Evolutionary conservation across 2,888 invertebrate genomes (phyloP).

Genomic region (Dicyrtoma fusca): DNA sequence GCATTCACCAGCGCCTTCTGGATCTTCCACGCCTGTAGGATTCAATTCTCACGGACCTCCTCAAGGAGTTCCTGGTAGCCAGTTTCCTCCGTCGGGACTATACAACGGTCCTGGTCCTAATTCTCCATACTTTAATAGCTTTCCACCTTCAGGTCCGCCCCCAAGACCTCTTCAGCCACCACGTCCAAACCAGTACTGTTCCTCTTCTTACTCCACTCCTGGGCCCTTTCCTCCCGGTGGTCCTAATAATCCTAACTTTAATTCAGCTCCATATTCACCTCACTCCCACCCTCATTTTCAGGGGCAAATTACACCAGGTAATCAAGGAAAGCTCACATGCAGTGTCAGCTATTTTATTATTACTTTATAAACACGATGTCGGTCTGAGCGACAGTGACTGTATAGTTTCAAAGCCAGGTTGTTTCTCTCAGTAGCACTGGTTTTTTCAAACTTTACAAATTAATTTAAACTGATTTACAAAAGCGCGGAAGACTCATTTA

Average conservation of each 20-base stretch:
- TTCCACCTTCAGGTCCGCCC: conserved; percentile 52
- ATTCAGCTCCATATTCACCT: conserved; percentile 52
- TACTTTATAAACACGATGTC: too few species aligned
- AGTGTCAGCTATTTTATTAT: too few species aligned
- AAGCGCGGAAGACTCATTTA: too few species aligned
- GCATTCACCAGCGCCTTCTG: conserved; percentile 82
- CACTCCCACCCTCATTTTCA: conserved; percentile 46
- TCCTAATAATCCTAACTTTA: conserved; percentile 55
- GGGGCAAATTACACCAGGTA: conserved; percentile 55
- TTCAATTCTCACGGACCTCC: conserved; percentile 62
- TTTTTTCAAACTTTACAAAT: too few species aligned
- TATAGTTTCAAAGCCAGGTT: too few species aligned
- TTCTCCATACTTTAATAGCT: conserved; percentile 56
- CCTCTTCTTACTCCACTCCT: conserved; percentile 56
- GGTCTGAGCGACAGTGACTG: too few species aligned
- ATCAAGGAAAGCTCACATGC: too few species aligned
- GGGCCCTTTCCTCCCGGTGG: conserved; percentile 66
- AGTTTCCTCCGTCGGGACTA: conserved; percentile 62
- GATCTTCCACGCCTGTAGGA: conserved; percentile 77
- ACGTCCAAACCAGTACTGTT: conserved; percentile 52
- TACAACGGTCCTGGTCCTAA: conserved; percentile 74
- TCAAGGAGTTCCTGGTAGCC: conserved; percentile 59
- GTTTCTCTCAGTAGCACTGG: too few species aligned
- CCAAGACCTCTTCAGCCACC: conserved; percentile 53
- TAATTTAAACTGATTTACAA: too few species aligned